A percentile compares a stretch with the other conserved stretches of the same genome.
These are phyloP conservation scores for Acipenser transmontanus DNA, from an alignment of 2,797 vertebrate genomes.

Conservation along the genomic window DNA sequence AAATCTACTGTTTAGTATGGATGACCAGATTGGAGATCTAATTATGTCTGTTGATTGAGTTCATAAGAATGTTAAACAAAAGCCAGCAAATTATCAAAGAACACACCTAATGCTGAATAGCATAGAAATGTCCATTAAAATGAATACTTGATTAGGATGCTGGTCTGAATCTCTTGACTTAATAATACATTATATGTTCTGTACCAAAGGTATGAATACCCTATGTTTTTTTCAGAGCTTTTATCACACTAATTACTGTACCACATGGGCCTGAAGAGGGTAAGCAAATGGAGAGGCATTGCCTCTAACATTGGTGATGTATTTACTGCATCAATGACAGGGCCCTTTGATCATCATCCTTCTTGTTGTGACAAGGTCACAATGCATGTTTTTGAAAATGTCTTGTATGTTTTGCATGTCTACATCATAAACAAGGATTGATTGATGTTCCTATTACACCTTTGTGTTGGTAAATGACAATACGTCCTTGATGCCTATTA, in stretches of 20 bases:
- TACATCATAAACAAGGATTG: neutral
- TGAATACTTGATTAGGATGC: too few species aligned
- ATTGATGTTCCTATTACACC: constrained; percentile 4
- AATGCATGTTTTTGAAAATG: constrained; percentile 2
- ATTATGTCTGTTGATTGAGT: too few species aligned
- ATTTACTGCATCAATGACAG: neutral
- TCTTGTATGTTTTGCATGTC: constrained; percentile 9
- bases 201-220: too few species aligned
- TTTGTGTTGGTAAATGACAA: constrained; percentile 1
- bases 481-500: neutral
- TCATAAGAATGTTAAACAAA: too few species aligned
- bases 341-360: neutral
- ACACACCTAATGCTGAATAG: too few species aligned
- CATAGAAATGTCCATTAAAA: too few species aligned
- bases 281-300: constrained; percentile 18
- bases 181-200: too few species aligned
- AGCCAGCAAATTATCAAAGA: too few species aligned
- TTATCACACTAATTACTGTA: neutral
- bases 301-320: neutral
- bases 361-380: neutral
- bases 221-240: constrained; percentile 8
- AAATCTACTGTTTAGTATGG: too few species aligned
- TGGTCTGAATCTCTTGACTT: too few species aligned
- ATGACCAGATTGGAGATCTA: too few species aligned
- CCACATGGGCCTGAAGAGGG: constrained; percentile 20